These are phyloP conservation scores for Agrotis ipsilon DNA, from an alignment of 2,888 invertebrate genomes.

Conservation along the genomic window DNA sequence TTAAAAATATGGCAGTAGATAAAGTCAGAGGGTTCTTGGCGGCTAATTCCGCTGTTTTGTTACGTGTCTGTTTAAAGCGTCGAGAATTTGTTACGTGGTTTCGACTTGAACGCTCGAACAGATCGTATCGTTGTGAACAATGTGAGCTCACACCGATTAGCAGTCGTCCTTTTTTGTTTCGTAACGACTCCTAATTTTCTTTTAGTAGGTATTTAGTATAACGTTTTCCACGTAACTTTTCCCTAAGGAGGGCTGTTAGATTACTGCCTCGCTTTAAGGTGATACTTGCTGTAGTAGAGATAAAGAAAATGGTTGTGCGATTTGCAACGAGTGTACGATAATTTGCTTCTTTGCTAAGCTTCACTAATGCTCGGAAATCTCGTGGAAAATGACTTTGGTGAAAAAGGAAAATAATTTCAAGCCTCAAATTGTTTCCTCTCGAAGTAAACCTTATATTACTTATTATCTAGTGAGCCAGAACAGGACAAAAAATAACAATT, in stretches of 20 bases:
- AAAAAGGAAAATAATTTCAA: not conserved
- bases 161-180: constrained; percentile 42
- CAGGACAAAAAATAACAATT: too few species aligned
- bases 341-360: constrained; percentile 35
- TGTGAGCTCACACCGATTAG: constrained; percentile 53
- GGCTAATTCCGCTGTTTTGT: constrained; percentile 81
- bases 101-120: constrained; percentile 55
- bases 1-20: constrained; percentile 89
- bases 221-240: constrained; percentile 42
- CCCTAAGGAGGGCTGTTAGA: constrained; percentile 40
- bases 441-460: too few species aligned
- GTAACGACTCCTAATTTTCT: constrained; percentile 38
- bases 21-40: constrained; percentile 80
- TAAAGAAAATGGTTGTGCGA: constrained; percentile 50
- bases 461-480: too few species aligned
- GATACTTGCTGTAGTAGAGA: constrained; percentile 40
- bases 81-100: constrained; percentile 72
- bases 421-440: too few species aligned
- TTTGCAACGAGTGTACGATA: too few species aligned
- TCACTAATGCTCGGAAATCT: constrained; percentile 11
- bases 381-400: not conserved
- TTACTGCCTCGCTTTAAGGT: constrained; percentile 16
- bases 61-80: constrained; percentile 74
- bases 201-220: constrained; percentile 43
- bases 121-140: constrained; percentile 56